Evolutionary conservation across 2,113 vertebrate species (phyloP), one percentile per base, ranked within the genome.

Genomic region (Canis aureus): DNA sequence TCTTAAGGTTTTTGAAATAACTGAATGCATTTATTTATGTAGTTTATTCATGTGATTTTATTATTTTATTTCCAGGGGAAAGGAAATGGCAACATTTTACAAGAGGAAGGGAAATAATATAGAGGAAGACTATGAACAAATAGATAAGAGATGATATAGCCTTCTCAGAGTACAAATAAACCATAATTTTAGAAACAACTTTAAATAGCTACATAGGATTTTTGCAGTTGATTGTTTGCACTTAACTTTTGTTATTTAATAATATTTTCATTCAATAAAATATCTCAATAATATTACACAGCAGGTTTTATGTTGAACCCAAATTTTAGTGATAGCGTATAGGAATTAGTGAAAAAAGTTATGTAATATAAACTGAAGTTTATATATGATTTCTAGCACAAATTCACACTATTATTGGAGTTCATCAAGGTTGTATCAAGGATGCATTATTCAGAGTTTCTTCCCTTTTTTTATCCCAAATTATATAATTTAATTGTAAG

Each of bases 241-340:
- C 64, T 89, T 89, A 59, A 69, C 15, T 64, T 91, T 57, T 66
- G 4, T 16, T 20, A 59, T 81, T 78, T 89, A 83, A 76, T 57
- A 89, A 78, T 82, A 59, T 55, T 90, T 83, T 85, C 9, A 59
- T 74, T 6, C 67, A 89, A 80, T 59, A 90, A 89, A 73, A 64
- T 93, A 85, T 84, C 38, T 95, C n/a, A 88, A 32, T 69, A 95
- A 67, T 89, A 66, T 86, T 80, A 66, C 8, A 85, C 6, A 87
- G 38, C 4, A 53, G n/a, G 11, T 91, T 83, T 97, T 96, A 51
- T 62, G 83, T 49, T 66, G 10, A 94, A 49, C 32, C 49, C 49
- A 91, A 88, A 89, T 55, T 23, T 91, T 66, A 93, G 8, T 25
- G 19, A 55, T 29, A 64, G 16, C 59, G 29, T 59, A 8, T 64